These are phyloP conservation scores for Nysson spinosus DNA, from an alignment of 2,888 invertebrate species.

Conservation along the genomic window DNA sequence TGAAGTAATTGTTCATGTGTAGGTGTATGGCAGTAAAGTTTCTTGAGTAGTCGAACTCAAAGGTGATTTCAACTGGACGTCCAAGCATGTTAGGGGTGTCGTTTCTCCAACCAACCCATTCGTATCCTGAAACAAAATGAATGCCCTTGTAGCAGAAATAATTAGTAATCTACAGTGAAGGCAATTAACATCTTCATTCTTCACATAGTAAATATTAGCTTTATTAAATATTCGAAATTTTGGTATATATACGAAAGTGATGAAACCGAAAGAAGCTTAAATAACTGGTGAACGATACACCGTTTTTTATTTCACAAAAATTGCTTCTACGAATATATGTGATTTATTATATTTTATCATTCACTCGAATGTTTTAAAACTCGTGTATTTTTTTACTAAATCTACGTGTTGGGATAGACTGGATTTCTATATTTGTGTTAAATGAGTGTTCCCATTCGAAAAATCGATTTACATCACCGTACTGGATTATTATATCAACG, in stretches of 20 bases:
- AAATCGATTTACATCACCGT: slow-evolving; percentile 28
- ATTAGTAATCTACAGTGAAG: not conserved
- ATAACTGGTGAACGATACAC: too few species aligned
- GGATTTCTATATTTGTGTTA: slow-evolving; percentile 7
- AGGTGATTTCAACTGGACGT: slow-evolving; percentile 85
- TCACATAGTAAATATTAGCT: too few species aligned
- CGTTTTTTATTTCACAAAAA: too few species aligned
- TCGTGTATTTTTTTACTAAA: not conserved
- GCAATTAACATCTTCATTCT: too few species aligned
- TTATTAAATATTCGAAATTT: too few species aligned
- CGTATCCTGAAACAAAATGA: slow-evolving; percentile 81
- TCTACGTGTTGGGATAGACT: not conserved
- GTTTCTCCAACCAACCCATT: slow-evolving; percentile 91
- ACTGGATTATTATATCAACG: slow-evolving; percentile 34
- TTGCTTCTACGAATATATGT: too few species aligned
- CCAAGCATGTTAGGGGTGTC: slow-evolving; percentile 82
- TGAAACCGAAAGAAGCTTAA: too few species aligned
- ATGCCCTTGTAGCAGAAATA: too few species aligned
- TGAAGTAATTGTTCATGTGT: slow-evolving; percentile 87
- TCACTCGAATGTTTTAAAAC: too few species aligned
- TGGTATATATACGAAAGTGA: too few species aligned
- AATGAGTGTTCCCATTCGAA: slow-evolving; percentile 3
- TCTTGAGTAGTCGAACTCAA: slow-evolving; percentile 87
- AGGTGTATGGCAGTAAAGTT: slow-evolving; percentile 87
- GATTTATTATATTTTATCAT: too few species aligned